Base-by-base conservation (phyloP, 2,888 invertebrate species). In the Ctenicera cuprea region DNA sequence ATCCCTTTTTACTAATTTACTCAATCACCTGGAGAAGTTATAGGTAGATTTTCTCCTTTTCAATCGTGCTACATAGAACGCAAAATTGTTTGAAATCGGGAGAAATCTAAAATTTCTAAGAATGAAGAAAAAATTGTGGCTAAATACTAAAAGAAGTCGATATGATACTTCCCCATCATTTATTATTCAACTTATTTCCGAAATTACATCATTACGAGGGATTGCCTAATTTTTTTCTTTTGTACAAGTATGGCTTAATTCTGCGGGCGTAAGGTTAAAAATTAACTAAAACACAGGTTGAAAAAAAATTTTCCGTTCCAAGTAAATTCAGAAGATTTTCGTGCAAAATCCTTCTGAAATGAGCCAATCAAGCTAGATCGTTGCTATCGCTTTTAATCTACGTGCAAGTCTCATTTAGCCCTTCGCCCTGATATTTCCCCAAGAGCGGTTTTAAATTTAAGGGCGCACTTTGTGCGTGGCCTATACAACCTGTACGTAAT, bases 401-500 rank as follows among this genome's bases (percentile, higher is more conserved):
- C 61, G 63, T 50, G 26, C 73, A 61, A 37, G 59, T 57, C 65
- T 62, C 71, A 71, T 71, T 72, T 72, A 41, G 45, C 45, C 66
- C 43, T 26, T 62, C 72, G 59, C 52, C 65, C 62, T 68, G 61
- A 73, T 73, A 73, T 73, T 73, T 73, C 68, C 65, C 67, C 65
- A 22, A 59, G 63, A 67, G 65, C 74, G 48, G 61, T 74, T 74
- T 74, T 74, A 74, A 70, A 74, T 74, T 74, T 69, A 70, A 74
- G 70, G 64, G 48, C 54, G 45, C 73, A 59, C 73, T 69, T 74
- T 74, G 69, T 73, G 70, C 74, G 38, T 70, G 57, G 59, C 70
- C 73, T 65, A 57, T 69, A 69, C 70, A 69, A 74, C 74, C 74
- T 74, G 70, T 70, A 66, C 69, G 65, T 74, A 74, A 70, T 74